Evolutionary conservation across 2,113 vertebrate genomes (phyloP), one percentile per base, ranked within the genome.

Genomic region (Porphyrio hochstetteri): DNA sequence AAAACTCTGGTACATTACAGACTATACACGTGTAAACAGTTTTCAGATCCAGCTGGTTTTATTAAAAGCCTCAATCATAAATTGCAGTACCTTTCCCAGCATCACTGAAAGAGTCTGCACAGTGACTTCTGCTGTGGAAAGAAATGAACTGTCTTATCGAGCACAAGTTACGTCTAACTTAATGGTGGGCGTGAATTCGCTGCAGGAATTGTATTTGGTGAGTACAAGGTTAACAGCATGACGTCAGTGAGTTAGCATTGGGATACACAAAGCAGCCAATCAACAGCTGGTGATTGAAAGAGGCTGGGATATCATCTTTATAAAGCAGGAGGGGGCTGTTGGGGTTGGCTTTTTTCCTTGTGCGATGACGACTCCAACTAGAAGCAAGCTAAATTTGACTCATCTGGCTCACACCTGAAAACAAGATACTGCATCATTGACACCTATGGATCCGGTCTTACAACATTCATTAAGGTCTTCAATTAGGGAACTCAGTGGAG

Each of bases 21-120:
- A 81, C 77, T 65, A 71, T 55, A 91, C 29, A 70, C 35, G 42
- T 87, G 74, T 42, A 94, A 94, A 79, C 55, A 27, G 61, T 85
- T 96, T 93, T 76, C 74, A 96, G 94, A 93, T 60, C 64, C 68
- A 86, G 44, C 40, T 72, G 40, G 1, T 92, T 82, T 94, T 96
- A 80, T 96, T 93, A 94, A 96, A 96, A 91, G 90, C 70, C 29
- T 86, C 86, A 88, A 93, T 86, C 35, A 86, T 79, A 90, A 86
- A 93, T 93, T 40, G 68, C 69, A 91, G 46, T 72, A 61, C 61
- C 46, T 93, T 91, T 85, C 40, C 59, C 72, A 79, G 56, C 27
- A 18, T 50, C 69, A 56, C 64, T 71, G 63, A 78, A 92, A 55
- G 80, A 42, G n/a, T 12, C 92, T 88, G 35, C 36, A 31, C 11